A percentile compares a stretch with the other conserved stretches of the same genome.
These are phyloP conservation scores for Semnornis frantzii DNA, from an alignment of 2,113 vertebrate species.

Conservation along the genomic window DNA sequence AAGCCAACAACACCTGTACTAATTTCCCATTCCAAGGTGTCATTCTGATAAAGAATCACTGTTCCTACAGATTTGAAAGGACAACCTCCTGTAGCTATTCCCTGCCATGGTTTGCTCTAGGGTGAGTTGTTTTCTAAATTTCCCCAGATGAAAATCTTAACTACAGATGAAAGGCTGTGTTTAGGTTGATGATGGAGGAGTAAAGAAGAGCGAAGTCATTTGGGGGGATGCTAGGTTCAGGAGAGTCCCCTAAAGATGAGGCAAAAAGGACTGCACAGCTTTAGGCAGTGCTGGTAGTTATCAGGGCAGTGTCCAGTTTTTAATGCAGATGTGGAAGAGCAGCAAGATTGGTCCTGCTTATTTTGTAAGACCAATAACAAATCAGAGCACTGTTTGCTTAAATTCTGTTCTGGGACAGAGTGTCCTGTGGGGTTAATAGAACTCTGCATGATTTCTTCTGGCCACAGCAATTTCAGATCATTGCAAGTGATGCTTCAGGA, in stretches of 20 bases:
- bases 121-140: background rate
- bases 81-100: background rate
- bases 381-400: background rate
- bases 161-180: background rate
- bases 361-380: background rate
- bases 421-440: background rate
- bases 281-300: background rate
- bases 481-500: background rate
- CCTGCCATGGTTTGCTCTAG: background rate
- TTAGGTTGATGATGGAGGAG: background rate
- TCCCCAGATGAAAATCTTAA: background rate
- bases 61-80: background rate
- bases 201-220: background rate
- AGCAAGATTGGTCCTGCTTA: background rate
- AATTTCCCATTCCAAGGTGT: background rate
- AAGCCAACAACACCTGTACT: background rate
- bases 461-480: background rate
- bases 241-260: background rate
- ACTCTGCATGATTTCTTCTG: background rate
- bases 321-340: background rate
- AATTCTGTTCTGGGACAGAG: background rate
- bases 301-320: background rate
- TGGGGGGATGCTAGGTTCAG: accelerated
- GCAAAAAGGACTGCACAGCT: background rate
- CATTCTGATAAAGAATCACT: background rate